phyloP scores from a whole-genome alignment of 2,113 vertebrate genomes.

The Penelope pileata region DNA sequence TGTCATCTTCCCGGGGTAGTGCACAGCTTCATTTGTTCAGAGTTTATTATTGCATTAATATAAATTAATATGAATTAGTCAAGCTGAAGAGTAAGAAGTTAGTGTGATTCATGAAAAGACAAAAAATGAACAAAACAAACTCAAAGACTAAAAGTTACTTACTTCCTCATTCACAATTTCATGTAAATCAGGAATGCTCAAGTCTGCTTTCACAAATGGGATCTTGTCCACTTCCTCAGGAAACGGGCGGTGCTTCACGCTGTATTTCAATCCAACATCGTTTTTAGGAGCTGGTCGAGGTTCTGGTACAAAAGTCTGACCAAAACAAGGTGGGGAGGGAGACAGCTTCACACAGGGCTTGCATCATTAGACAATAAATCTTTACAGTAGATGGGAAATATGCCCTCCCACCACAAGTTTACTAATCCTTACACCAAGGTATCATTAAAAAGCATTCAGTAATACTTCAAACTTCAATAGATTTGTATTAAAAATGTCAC shows the following conservation, averaged over 20 bases:
- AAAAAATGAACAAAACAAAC: not conserved
- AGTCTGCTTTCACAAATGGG: conserved; percentile 94
- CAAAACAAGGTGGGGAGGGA: not conserved
- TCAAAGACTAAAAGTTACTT: conserved; percentile 53
- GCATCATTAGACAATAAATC: not conserved
- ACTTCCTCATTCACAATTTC: conserved; percentile 95
- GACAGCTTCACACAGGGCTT: not conserved
- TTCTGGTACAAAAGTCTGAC: conserved; percentile 92
- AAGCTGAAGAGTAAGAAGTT: not conserved
- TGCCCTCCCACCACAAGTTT: not conserved
- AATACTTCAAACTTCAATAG: not conserved
- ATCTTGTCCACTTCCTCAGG: conserved; percentile 98
- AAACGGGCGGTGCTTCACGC: conserved; percentile 92
- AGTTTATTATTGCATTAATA: not conserved
- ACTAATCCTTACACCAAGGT: not conserved
- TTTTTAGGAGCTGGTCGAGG: conserved; percentile 88
- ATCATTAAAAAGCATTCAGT: not conserved
- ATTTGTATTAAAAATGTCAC: not conserved
- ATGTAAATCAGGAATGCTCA: conserved; percentile 95
- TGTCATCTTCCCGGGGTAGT: not conserved
- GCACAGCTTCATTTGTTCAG: not conserved
- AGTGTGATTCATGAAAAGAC: not conserved
- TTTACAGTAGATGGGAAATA: not conserved
- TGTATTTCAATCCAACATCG: conserved; percentile 89
- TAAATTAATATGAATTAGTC: not conserved